Evolutionary conservation across 2,888 invertebrate genomes (phyloP), one percentile per base, ranked within the genome.

Genomic region (Caradrina clavipalpis): DNA sequence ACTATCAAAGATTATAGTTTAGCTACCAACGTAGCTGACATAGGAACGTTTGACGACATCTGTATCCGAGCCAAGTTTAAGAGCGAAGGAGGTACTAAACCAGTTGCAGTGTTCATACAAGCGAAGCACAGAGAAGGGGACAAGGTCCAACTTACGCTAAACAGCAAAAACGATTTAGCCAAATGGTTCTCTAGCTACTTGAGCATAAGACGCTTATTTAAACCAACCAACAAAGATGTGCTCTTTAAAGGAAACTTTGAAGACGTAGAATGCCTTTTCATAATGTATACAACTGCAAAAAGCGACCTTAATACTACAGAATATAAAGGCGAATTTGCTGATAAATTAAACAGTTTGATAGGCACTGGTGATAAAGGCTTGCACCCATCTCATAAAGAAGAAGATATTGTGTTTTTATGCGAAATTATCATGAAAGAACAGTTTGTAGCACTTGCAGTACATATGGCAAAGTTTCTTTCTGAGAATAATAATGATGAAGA

Each of bases 31-130:
- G 69, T 84, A 17, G 77, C 76, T 26, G 68, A 74, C 6, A 74
- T 84, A 5, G 84, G 81, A 1, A 74, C 69, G 2, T 76, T 83
- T 21, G 84, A 82, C 31, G 84, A 84, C 47, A 68, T 84, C 19
- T 81, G 79, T 55, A 56, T 82, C 13, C 76, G 68, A 68, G 69
- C 69, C 6, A 77, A 69, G 63, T 21, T 69, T 0, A 78, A 68
- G 56, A 13, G 67, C 1, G 73, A 69, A 17, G 64, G 63, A 0
- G n/a, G 17, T 3, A 31, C 72, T 8, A 60, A 62, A 45, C 69
- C 62, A 1, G 7, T 77, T 13, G 62, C 66, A 1, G 57, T 78
- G 8, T 83, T 83, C 19, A 51, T 83, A 13, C 83, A 83, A 68
- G 71, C 76, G 2, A 83, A 82, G 57, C 81, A 83, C 15, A 81